A percentile compares a stretch with the other conserved stretches of the same genome.
These are phyloP conservation scores for Drosophila serrata DNA, from an alignment of 1,140 invertebrate species.

Conservation along the genomic window DNA sequence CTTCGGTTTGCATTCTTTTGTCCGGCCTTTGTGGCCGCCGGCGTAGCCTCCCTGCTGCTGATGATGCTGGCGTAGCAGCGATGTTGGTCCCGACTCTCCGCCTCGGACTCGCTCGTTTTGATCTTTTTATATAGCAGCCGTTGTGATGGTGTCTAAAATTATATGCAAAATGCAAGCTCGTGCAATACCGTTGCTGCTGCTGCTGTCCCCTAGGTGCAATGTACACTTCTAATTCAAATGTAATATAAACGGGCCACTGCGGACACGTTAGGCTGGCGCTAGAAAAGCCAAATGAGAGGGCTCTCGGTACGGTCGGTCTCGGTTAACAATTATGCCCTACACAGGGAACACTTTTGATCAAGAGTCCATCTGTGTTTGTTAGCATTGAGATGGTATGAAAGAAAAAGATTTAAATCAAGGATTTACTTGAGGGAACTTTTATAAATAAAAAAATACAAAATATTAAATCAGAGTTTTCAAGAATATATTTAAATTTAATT, in stretches of 20 bases:
- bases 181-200: conserved; percentile 26
- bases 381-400: background rate
- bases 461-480: background rate
- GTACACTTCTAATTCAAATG: conserved; percentile 79
- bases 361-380: background rate
- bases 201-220: conserved; percentile 70
- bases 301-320: conserved; percentile 13
- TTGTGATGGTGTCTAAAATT: conserved; percentile 80
- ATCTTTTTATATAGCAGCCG: conserved; percentile 68
- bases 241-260: conserved; percentile 67
- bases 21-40: conserved; percentile 63
- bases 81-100: conserved; percentile 19
- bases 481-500: background rate
- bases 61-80: conserved; percentile 10
- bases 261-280: conserved; percentile 49
- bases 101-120: conserved; percentile 52
- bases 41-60: conserved; percentile 30
- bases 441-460: too few relatives aligned
- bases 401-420: background rate
- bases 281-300: conserved; percentile 23
- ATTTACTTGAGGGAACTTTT: background rate
- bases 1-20: conserved; percentile 70
- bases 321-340: background rate
- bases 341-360: background rate
- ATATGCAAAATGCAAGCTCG: conserved; percentile 57